Base-by-base conservation (phyloP, 1,140 invertebrate genomes). In the Zeugodacus cucurbitae region DNA sequence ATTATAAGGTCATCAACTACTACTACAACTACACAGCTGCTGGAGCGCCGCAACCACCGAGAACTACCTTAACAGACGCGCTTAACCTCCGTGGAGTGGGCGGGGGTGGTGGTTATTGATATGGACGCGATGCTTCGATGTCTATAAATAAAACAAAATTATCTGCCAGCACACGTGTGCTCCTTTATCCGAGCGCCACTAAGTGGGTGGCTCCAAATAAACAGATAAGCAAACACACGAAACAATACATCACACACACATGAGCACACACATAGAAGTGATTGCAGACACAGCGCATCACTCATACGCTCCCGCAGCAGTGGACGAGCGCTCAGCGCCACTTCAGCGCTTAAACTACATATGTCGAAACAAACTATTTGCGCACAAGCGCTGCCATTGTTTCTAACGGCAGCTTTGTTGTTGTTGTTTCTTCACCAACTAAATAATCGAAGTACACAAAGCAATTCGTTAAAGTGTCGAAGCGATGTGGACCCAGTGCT, bases 1-100 rank as follows among this genome's bases (percentile, higher is more conserved):
- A 92, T 92, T 92, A 92, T 91, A 92, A 91, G 91, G 90, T 90
- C 91, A 92, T 92, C 91, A 92, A 87, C 90, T 91, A 90, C 91
- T 89, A 2, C 26, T 88, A 90, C 90, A 91, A 2, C 26, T 88
- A 90, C 90, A 91, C 91, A 91, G 90, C 90, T 91, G 90, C 87
- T 89, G 90, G n/a, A 62, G 58, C n/a, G 1, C 58, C 6, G 8
- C 58, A 62, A 54, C 70, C 64, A 26, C 44, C 3, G 14, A 26
- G 3, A 32, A 32, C 10, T 37, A 87, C n/a, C 58, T 87, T 57
- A 54, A 70, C 29, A 64, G 34, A 26, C 22, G 7, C 29, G 34
- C 48, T 44, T n/a, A 48, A 29, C 17, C n/a, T n/a, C n/a, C n/a
- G n/a, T n/a, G n/a, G 59, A 4, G 22, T 59, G 34, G 0, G 59